phyloP scores from a whole-genome alignment of 2,888 invertebrate species.

The Mythimna pallens region DNA sequence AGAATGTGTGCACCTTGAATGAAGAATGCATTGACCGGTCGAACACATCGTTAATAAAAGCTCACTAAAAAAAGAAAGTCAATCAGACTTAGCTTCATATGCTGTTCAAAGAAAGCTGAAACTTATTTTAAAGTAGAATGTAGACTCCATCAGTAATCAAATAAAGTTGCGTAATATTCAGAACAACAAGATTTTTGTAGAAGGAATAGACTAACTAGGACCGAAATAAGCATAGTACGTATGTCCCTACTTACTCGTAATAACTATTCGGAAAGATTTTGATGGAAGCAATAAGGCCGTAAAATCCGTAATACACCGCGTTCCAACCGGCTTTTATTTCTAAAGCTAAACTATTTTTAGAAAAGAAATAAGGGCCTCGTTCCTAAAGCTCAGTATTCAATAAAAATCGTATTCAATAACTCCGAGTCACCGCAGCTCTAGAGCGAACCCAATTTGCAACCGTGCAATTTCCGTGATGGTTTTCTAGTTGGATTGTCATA shows the following conservation, averaged over 20 bases:
- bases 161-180: background rate
- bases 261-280: constrained; percentile 14
- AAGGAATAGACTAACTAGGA: background rate
- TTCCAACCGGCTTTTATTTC: constrained; percentile 7
- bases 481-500: constrained; percentile 78
- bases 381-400: constrained; percentile 36
- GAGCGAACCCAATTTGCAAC: constrained; percentile 73
- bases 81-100: background rate
- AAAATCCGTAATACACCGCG: constrained; percentile 5
- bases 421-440: constrained; percentile 63
- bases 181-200: background rate
- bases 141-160: background rate
- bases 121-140: background rate
- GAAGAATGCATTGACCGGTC: too few relatives aligned
- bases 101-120: background rate
- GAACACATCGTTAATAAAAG: too few relatives aligned
- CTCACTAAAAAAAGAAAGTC: too few relatives aligned
- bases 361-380: constrained; percentile 23
- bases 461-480: constrained; percentile 77
- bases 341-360: constrained; percentile 16
- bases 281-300: background rate
- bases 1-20: too few relatives aligned
- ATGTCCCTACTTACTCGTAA: background rate
- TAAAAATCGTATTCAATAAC: constrained; percentile 66
- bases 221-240: background rate